Evolutionary conservation across 2,888 invertebrate species (phyloP).

Genomic region (Stenotaenia linearis): DNA sequence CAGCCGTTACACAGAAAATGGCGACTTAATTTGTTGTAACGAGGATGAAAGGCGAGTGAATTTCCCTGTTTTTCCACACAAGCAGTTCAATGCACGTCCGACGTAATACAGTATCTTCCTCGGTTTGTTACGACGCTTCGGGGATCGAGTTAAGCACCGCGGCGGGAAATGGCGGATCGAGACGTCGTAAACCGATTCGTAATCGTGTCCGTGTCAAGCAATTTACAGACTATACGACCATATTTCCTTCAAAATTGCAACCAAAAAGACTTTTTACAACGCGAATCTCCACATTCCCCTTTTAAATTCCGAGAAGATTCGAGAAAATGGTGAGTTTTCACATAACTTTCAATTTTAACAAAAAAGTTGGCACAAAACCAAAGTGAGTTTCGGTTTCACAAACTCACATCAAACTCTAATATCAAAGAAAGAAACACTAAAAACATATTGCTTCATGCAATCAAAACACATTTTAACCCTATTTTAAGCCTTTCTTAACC

Average conservation of each 20-base stretch:
- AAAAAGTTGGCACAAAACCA: not conserved
- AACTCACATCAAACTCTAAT: not conserved
- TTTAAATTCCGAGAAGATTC: not conserved
- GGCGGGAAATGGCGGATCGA: not conserved
- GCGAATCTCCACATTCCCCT: too few species aligned
- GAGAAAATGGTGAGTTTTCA: not conserved
- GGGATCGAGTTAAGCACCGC: not conserved
- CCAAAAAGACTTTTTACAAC: too few species aligned
- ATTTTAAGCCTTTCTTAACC: not conserved
- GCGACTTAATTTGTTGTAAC: too few species aligned
- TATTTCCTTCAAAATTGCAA: not conserved
- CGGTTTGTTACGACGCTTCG: not conserved
- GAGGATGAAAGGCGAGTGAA: too few species aligned
- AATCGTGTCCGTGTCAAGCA: too few species aligned
- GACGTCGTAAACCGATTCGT: not conserved
- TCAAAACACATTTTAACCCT: not conserved
- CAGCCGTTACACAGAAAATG: too few species aligned
- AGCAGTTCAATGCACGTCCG: too few species aligned
- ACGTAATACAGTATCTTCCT: not conserved
- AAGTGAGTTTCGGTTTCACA: not conserved
- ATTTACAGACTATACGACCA: too few species aligned
- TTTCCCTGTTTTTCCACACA: too few species aligned
- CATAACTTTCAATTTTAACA: not conserved
- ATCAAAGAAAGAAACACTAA: not conserved
- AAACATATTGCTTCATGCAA: too few species aligned